Conservation (phyloP, 2,113 vertebrate genomes). For the Ramphastos sulfuratus region DNA sequence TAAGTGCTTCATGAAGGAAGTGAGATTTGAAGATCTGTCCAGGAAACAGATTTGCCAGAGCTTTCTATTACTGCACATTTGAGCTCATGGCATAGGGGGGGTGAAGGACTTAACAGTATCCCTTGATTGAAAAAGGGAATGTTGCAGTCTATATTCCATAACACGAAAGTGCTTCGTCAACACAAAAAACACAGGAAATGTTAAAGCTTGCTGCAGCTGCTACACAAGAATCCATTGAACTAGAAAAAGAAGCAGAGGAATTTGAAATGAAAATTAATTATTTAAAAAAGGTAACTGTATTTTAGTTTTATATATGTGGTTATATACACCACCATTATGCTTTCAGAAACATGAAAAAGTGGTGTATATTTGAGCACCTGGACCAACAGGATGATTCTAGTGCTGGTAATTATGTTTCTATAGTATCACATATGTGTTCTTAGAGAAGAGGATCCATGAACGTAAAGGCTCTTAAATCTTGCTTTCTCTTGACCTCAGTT, state of each 20-base stretch:
- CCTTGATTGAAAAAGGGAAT: background rate
- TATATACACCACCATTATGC: background rate
- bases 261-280: conserved; percentile 70
- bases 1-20: background rate
- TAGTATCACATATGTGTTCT: background rate
- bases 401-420: background rate
- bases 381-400: background rate
- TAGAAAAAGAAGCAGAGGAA: conserved; percentile 70
- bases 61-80: background rate
- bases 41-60: background rate
- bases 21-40: background rate
- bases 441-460: background rate
- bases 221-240: conserved; percentile 32
- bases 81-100: background rate
- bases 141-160: conserved; percentile 58
- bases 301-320: background rate
- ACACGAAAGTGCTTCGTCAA: conserved; percentile 72
- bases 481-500: background rate
- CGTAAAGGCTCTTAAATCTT: background rate
- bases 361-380: background rate
- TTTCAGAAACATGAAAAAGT: background rate
- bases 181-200: conserved; percentile 70
- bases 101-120: background rate
- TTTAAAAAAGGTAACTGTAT: conserved; percentile 72
- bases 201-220: conserved; percentile 61